Percentiles rank a stretch among this genome's conserved stretches.
phyloP scores from a whole-genome alignment of 1,140 invertebrate genomes.

The Pomacea maculata region DNA sequence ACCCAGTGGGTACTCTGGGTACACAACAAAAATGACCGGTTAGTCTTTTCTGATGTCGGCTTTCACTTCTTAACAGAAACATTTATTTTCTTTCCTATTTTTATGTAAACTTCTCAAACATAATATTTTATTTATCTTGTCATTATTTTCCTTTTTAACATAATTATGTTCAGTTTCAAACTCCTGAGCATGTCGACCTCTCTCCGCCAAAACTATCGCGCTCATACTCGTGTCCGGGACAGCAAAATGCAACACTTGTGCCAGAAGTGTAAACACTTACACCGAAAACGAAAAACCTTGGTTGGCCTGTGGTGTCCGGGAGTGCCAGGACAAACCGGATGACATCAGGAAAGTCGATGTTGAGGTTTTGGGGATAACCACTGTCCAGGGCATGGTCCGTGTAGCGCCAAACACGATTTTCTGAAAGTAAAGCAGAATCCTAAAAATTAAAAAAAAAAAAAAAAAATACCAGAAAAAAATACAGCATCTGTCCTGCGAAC shows the following conservation, averaged over 20 bases:
- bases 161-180: neutral
- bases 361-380: slow-evolving; percentile 28
- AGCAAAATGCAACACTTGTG: too few relatives aligned
- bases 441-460: too few relatives aligned
- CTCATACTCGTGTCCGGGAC: neutral
- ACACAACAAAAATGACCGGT: too few relatives aligned
- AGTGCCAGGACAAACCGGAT: slow-evolving; percentile 25
- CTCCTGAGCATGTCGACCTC: neutral
- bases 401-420: slow-evolving; percentile 37
- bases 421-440: slow-evolving; percentile 14
- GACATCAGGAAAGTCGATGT: slow-evolving; percentile 23
- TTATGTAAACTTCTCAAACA: too few relatives aligned
- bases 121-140: too few relatives aligned
- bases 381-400: slow-evolving; percentile 28
- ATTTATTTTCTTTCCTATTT: too few relatives aligned
- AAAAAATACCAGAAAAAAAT: too few relatives aligned
- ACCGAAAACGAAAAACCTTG: slow-evolving; percentile 31
- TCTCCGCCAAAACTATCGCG: neutral
- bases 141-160: too few relatives aligned
- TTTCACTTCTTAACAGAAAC: too few relatives aligned
- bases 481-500: too few relatives aligned
- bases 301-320: slow-evolving; percentile 19
- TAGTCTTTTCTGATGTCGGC: neutral
- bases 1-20: neutral
- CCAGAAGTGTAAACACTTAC: slow-evolving; percentile 9